Evolutionary conservation across 2,888 invertebrate genomes (phyloP).

Genomic region (Alsophila aescularia): DNA sequence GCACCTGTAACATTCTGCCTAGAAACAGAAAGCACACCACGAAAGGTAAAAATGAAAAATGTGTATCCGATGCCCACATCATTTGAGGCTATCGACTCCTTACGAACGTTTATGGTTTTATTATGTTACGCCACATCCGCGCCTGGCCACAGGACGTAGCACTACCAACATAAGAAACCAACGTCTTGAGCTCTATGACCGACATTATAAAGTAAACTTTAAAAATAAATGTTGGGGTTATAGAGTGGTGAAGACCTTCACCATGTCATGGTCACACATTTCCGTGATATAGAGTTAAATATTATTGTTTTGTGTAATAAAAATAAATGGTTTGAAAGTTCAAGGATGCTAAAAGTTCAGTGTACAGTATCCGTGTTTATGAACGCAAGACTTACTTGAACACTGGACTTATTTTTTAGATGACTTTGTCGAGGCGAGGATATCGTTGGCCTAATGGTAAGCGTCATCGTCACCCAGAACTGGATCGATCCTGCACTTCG

Average conservation of each 20-base stretch:
- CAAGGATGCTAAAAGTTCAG: constrained; percentile 34
- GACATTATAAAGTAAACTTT: constrained; percentile 25
- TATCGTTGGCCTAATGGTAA: no score
- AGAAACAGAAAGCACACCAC: not conserved
- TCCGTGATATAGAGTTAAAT: constrained; percentile 47
- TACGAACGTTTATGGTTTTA: constrained; percentile 45
- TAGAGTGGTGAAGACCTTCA: constrained; percentile 37
- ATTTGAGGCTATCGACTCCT: constrained; percentile 48
- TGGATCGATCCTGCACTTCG: no score
- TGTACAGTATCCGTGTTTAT: constrained; percentile 45
- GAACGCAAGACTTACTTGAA: no score
- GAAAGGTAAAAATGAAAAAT: constrained; percentile 16
- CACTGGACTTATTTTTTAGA: no score
- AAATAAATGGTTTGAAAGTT: constrained; percentile 33
- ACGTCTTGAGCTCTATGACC: not conserved
- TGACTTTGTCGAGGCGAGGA: no score
- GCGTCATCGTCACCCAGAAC: no score
- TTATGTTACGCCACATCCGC: constrained; percentile 68
- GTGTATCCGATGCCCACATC: constrained; percentile 36
- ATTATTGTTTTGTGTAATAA: constrained; percentile 34
- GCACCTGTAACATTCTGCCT: no score
- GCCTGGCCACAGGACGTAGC: constrained; percentile 67
- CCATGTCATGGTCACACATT: constrained; percentile 53
- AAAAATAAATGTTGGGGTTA: not conserved
- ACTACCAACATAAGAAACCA: constrained; percentile 31